Evolutionary conservation across 2,797 vertebrate species (phyloP).

Genomic region (Nannoperca australis): DNA sequence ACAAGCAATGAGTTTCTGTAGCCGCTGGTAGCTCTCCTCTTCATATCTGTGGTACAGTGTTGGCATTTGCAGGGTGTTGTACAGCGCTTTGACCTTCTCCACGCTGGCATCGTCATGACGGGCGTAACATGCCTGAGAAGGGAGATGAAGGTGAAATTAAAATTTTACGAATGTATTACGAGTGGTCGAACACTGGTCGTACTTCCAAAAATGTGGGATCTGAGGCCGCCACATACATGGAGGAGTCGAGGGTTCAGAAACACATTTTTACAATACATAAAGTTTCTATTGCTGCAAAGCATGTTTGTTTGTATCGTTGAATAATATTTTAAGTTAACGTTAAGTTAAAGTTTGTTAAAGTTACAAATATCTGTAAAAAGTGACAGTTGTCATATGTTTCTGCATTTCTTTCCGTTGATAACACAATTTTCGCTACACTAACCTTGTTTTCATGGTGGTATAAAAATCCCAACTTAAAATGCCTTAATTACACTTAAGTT

Average conservation of each 20-base stretch:
- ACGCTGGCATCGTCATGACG: constrained; percentile 87
- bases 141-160: constrained; percentile 8
- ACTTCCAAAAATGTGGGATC: background rate
- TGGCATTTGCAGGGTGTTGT: constrained; percentile 86
- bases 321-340: background rate
- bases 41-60: constrained; percentile 86
- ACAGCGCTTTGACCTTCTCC: constrained; percentile 90
- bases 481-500: background rate
- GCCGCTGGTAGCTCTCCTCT: constrained; percentile 89
- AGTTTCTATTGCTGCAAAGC: background rate
- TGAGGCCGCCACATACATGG: background rate
- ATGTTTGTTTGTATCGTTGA: constrained; percentile 2
- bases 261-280: background rate
- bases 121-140: constrained; percentile 91
- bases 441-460: background rate
- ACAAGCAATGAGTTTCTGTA: constrained; percentile 87
- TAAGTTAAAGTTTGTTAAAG: too few relatives aligned
- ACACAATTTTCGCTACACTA: too few relatives aligned
- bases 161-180: background rate
- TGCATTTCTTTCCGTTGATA: background rate
- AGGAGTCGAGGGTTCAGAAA: background rate
- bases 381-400: background rate
- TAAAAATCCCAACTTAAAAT: background rate
- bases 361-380: background rate
- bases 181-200: background rate